These are phyloP conservation scores for Troides helena DNA, from an alignment of 2,888 invertebrate genomes.

Conservation along the genomic window DNA sequence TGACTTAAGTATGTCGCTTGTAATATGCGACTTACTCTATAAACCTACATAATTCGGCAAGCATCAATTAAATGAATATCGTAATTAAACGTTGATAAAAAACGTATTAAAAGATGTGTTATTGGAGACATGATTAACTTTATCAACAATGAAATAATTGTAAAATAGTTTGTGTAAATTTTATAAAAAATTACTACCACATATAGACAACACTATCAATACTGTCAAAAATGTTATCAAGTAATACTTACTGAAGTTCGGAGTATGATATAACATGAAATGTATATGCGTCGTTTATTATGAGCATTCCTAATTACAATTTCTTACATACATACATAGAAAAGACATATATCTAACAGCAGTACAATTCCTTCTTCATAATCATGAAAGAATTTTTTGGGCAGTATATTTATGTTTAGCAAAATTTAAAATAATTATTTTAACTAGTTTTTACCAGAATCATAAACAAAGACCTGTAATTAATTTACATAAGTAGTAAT, in stretches of 20 bases:
- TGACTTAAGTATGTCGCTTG: slow-evolving; percentile 19
- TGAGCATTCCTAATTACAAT: slow-evolving; percentile 34
- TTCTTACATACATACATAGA: slow-evolving; percentile 41
- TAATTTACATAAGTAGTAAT: background rate
- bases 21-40: slow-evolving; percentile 8
- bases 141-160: background rate
- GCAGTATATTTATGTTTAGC: background rate
- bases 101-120: background rate
- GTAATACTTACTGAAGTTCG: slow-evolving; percentile 39
- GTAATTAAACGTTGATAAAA: background rate
- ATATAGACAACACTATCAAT: slow-evolving; percentile 33
- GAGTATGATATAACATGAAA: slow-evolving; percentile 35
- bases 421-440: background rate
- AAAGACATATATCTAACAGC: slow-evolving; percentile 51
- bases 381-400: slow-evolving; percentile 33
- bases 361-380: slow-evolving; percentile 46
- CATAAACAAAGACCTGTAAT: background rate
- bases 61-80: slow-evolving; percentile 8
- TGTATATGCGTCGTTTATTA: slow-evolving; percentile 34
- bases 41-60: slow-evolving; percentile 28
- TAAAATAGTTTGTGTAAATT: slow-evolving; percentile 14
- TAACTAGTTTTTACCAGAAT: background rate
- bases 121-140: slow-evolving; percentile 2
- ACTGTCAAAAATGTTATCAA: background rate
- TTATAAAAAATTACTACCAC: slow-evolving; percentile 17